Evolutionary conservation across 2,888 invertebrate species (phyloP), one percentile per base, ranked within the genome.

Genomic region (Dichetophora obliterata): DNA sequence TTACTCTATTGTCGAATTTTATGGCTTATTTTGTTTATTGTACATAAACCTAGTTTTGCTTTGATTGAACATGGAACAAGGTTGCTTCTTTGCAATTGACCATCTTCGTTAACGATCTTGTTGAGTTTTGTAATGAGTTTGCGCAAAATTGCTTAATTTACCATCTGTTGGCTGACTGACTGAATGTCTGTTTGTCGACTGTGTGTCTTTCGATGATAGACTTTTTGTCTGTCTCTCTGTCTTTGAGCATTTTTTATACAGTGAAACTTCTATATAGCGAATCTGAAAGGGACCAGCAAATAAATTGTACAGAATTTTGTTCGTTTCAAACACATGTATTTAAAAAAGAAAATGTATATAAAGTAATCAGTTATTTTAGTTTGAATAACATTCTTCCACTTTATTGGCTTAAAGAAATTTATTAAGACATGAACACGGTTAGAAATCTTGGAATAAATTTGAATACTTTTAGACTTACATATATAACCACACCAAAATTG

Each of bases 71-170:
- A 14, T 34, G 63, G 27, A 14, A 43, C 43, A 43, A 43, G 43
- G 11, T 43, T 43, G 43, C 14, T 43, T 14, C 14, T 43, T 3
- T 43, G 3, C 43, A 48, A 68, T 71, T 57, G 9, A 59, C 61
- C 16, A 59, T 37, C 72, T 24, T 24, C 48, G 27, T 34, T 34
- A 63, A 63, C 34, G 63, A 63, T 63, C 63, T 63, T 27, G 63
- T 31, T 16, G 63, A 61, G 27, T 37, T 71, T 71, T 16, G 50
- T 50, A 63, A 63, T 63, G 19, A 22, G 27, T 24, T 8, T 66
- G 19, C 22, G 66, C 19, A 22, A 27, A 34, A 34, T 63, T 16
- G 70, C 57, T 27, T 16, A 48, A 27, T 69, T 24, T 68, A 24
- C 11, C 5, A 24, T 48, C 24, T 22, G 48, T 11, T 27, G 19